Base-by-base conservation (phyloP, 2,888 invertebrate species). In the Limulus polyphemus region DNA sequence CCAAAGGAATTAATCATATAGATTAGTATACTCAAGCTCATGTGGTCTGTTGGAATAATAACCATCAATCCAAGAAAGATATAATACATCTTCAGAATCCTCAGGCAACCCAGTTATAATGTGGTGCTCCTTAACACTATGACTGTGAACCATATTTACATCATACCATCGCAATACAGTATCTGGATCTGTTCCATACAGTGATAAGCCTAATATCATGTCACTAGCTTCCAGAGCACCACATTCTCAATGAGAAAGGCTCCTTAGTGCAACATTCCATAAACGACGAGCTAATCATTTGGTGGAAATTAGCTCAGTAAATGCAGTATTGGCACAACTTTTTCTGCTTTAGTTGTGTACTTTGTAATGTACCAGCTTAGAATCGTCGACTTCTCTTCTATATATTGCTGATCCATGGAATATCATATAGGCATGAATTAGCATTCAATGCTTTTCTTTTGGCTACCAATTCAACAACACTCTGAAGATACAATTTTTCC, bases 141-240 rank as follows among this genome's bases (percentile, higher is more conserved):
- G 16, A 17, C 13, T 17, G 13, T 13, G 56, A 56, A 17, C 13
- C 14, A 56, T 11, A 32, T 56, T 56, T 16, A 56, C 56, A 56
- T 56, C 11, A 17, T 17, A 46, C 56, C 56, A 56, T 56, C 46
- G 5, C 13, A 56, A 17, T 32, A 46, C 32, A 13, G 56, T 11
- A 17, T 10, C 10, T 10, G 46, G 56, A 32, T 56, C 56, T 17
- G 56, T 56, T 13, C 56, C 56, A 13, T 56, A 56, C 17, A 56
- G 56, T 17, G 56, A 56, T 13, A 56, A 17, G 5, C 56, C 56
- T 7, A 56, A 9, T 13, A 56, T 10, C 16, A 51, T 58, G 51
- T 50, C 58, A 50, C 49, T 49, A 9, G 58, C 58, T 58, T 58
- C 58, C 16, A 58, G 17, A 17, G 58, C 58, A 3, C 58, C 58